Conservation (phyloP, 2,888 invertebrate species). For the Apocheima hispidaria region DNA sequence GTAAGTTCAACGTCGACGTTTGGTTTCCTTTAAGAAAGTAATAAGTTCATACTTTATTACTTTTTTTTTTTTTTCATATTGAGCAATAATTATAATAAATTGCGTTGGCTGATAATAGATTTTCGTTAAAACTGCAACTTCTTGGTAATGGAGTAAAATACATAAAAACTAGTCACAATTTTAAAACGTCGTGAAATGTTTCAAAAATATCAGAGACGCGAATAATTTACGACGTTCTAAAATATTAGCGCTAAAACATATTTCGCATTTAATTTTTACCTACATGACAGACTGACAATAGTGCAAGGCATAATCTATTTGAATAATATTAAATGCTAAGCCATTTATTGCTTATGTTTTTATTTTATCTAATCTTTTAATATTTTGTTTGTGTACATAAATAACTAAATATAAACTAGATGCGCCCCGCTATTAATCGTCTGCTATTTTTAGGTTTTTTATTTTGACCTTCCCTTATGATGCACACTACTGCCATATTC, state of each 20-base stretch:
- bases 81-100: slow-evolving; percentile 10
- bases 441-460: background rate
- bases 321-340: slow-evolving; percentile 6
- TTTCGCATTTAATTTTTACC: slow-evolving; percentile 21
- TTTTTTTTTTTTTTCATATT: slow-evolving; percentile 14
- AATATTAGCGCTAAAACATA: slow-evolving; percentile 25
- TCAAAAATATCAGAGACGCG: slow-evolving; percentile 13
- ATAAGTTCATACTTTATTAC: slow-evolving; percentile 10
- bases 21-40: slow-evolving; percentile 13
- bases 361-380: background rate
- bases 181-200: slow-evolving; percentile 13
- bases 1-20: slow-evolving; percentile 33
- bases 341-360: background rate
- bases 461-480: too few species aligned
- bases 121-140: slow-evolving; percentile 8
- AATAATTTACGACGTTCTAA: slow-evolving; percentile 21
- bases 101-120: background rate
- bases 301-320: slow-evolving; percentile 10
- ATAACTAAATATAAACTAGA: background rate
- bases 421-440: too few species aligned
- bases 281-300: slow-evolving; percentile 17
- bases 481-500: too few species aligned
- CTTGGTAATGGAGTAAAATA: slow-evolving; percentile 18
- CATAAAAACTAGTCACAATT: slow-evolving; percentile 13
- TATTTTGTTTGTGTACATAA: background rate